Evolutionary conservation across 2,797 vertebrate genomes (phyloP).

Genomic region (Hapalemur alaotrensis): DNA sequence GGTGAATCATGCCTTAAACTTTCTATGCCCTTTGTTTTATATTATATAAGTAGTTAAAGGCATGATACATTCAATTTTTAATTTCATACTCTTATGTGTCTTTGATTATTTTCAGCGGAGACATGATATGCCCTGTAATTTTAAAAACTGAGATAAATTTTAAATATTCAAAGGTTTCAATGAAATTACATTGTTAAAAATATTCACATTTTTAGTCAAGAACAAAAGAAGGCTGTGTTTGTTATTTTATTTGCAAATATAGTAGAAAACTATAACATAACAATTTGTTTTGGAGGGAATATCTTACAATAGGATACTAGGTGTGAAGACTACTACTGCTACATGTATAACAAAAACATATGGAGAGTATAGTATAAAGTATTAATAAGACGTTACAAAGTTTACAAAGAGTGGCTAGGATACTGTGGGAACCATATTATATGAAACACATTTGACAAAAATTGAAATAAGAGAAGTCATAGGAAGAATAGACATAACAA

Average conservation of each 20-base stretch:
- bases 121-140: neutral
- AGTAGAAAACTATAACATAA: neutral
- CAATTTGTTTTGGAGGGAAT: neutral
- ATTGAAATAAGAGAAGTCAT: neutral
- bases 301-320: neutral
- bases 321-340: neutral
- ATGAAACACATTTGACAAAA: neutral
- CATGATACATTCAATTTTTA: neutral
- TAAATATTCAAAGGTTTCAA: neutral
- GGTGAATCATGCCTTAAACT: neutral
- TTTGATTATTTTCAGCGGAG: neutral
- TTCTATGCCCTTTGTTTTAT: neutral
- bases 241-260: neutral
- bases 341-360: neutral
- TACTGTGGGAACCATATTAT: neutral
- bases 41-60: neutral
- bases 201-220: neutral
- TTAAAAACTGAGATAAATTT: conserved; percentile 3
- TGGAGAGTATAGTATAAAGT: neutral
- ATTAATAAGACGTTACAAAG: neutral
- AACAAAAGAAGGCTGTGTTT: neutral
- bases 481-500: neutral
- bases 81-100: neutral
- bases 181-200: neutral
- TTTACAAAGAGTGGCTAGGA: neutral